phyloP scores from a whole-genome alignment of 2,113 vertebrate genomes.

The Aptenodytes patagonicus region DNA sequence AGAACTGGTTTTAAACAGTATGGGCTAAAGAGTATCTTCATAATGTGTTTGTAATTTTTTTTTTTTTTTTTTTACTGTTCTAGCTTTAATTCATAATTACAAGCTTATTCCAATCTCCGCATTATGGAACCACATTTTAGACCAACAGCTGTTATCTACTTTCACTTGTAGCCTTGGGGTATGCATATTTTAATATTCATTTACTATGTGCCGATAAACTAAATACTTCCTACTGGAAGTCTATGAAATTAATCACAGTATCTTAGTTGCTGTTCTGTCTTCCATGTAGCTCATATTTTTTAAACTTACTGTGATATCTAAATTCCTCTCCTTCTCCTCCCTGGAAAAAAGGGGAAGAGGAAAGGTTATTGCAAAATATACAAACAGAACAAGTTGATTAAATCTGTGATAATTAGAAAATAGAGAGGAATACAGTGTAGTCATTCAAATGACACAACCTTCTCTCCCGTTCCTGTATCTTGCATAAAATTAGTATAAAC shows the following conservation, averaged over 20 bases:
- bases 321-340: neutral
- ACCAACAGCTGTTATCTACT: conserved; percentile 81
- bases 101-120: conserved; percentile 76
- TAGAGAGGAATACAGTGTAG: neutral
- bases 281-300: conserved; percentile 69
- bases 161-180: conserved; percentile 74
- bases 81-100: conserved; percentile 81
- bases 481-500: conserved; percentile 53
- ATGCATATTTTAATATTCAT: conserved; percentile 82
- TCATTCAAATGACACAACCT: conserved; percentile 47
- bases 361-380: conserved; percentile 54
- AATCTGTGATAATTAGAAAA: conserved; percentile 51
- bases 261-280: conserved; percentile 80
- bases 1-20: conserved; percentile 54
- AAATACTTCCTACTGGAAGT: conserved; percentile 81
- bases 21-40: conserved; percentile 45
- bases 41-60: conserved; percentile 51
- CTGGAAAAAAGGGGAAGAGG: neutral
- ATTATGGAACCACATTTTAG: conserved; percentile 79
- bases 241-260: conserved; percentile 81
- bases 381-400: conserved; percentile 32
- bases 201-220: conserved; percentile 79
- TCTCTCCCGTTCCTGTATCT: conserved; percentile 18
- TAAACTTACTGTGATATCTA: conserved; percentile 28
- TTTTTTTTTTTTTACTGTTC: conserved; percentile 57